Conservation (phyloP, 2,113 vertebrate genomes). For the Leptosomus discolor region DNA sequence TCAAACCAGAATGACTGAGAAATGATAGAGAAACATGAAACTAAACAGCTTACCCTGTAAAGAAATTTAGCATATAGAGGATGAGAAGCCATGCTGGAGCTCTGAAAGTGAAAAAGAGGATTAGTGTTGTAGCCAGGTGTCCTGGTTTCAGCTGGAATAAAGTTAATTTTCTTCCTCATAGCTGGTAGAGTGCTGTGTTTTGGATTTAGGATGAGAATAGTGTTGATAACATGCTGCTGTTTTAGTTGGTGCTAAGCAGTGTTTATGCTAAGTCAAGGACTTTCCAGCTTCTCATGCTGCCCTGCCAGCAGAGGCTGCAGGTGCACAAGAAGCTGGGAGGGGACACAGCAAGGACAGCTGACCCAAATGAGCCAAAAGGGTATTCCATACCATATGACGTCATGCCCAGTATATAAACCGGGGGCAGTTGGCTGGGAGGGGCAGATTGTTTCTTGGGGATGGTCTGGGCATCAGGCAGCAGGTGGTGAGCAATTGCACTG, state of each 20-base stretch:
- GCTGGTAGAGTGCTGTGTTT: background rate
- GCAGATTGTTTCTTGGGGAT: background rate
- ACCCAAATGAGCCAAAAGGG: too few species aligned
- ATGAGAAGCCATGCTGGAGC: background rate
- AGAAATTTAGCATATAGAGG: background rate
- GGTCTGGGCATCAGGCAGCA: background rate
- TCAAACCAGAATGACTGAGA: background rate
- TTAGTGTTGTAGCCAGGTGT: background rate
- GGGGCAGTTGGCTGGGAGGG: background rate
- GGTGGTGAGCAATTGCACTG: background rate
- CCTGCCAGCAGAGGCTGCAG: background rate
- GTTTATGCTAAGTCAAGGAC: background rate
- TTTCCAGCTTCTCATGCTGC: background rate
- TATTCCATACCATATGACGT: background rate
- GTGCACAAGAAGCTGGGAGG: background rate
- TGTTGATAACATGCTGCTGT: background rate
- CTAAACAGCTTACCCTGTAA: background rate
- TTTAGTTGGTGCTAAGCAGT: background rate
- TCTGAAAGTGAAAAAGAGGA: background rate
- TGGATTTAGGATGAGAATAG: background rate
- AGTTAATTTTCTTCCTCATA: background rate
- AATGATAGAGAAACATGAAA: background rate
- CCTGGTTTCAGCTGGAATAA: background rate
- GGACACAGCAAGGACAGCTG: background rate
- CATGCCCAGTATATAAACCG: background rate